Evolutionary conservation across 2,797 vertebrate genomes (phyloP), one percentile per base, ranked within the genome.

Genomic region (Centropyge bicolor): DNA sequence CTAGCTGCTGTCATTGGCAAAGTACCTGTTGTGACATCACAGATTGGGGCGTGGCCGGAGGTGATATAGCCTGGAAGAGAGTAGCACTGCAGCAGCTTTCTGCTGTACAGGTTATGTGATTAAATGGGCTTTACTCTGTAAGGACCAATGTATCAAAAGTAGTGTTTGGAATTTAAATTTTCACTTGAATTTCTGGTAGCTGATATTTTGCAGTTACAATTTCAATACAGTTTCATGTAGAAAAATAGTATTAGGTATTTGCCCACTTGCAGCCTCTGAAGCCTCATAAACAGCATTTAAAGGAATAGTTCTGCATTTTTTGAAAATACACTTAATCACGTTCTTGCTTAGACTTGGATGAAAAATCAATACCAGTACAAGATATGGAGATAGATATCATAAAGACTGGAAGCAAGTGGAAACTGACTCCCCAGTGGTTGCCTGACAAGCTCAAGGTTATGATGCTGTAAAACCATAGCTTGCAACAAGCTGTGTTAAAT

Each of bases 41-140:
- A n/a, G 64, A 31, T 20, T 40, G 6, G 82, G 64, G 65, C 5
- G 69, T 64, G 68, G 72, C 31, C 46, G 49, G 24, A 59, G 61
- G 49, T 59, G 60, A 73, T 14, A 11, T 41, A 13, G 51, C 9
- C 38, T 80, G n/a, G 40, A 6, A 36, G 68, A 78, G 52, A 40
- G 8, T 46, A 46, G 51, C 14, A 27, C 46, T 36, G 49, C 51
- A 57, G 60, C 31, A 19, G 60, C 41, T n/a, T 41, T n/a, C 67
- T 70, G 66, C 57, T 27, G 8, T 11, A 8, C 24, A 35, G 1
- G 12, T 19, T 12, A 40, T 49, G 41, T n/a, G 8, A 16, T 66
- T 35, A 12, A 31, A 43, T 36, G 22, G 7, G n/a, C 36, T 48
- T 48, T 6, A 16, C 10, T 19, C 52, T 14, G 35, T 2, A 13